Evolutionary conservation across 2,797 vertebrate species (phyloP), one percentile per base, ranked within the genome.

Genomic region (Eulemur albifrons): DNA sequence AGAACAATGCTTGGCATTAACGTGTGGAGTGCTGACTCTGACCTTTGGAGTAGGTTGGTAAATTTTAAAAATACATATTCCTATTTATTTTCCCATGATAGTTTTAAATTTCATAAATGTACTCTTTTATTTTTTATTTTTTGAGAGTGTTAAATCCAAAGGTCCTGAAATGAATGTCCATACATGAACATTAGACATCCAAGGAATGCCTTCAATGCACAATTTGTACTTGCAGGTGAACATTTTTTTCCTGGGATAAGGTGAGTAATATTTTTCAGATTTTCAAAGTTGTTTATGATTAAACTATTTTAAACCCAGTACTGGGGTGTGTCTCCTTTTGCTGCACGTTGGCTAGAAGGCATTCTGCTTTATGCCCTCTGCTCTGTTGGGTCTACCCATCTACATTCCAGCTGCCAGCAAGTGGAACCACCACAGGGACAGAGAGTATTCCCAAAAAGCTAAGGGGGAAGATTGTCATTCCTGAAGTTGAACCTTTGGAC

Each of bases 101-200:
- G 45, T 69, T 97, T 88, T 95, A 61, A 84, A 77, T 93, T 97
- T 86, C 69, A 54, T 27, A 75, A 72, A 57, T 87, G 69, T 45
- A 27, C 81, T 77, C 15, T 43, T 40, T 32, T 73, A 67, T 54
- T 12, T 75, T 65, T 63, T 45, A 54, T 57, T 63, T 48, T 40
- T 76, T 50, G 20, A 43, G 6, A 25, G 4, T 59, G 38, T 84
- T 76, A 70, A 65, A 93, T 14, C 63, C 20, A 61, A 45, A 90
- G 32, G 45, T 88, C 38, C 61, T 63, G 38, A 90, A 73, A 73
- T 43, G 14, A 11, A 5, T 45, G 35, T 57, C 50, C 15, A 18
- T 40, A 54, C 35, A 10, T 5, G 35, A 21, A 57, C 17, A 38
- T 6, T 23, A 70, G 54, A 35, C 27, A 67, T 82, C 76, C 40